Percentiles rank a stretch among this genome's conserved stretches.
Conservation (phyloP, 2,113 vertebrate genomes). For the Chamaetylas fuelleborni region DNA sequence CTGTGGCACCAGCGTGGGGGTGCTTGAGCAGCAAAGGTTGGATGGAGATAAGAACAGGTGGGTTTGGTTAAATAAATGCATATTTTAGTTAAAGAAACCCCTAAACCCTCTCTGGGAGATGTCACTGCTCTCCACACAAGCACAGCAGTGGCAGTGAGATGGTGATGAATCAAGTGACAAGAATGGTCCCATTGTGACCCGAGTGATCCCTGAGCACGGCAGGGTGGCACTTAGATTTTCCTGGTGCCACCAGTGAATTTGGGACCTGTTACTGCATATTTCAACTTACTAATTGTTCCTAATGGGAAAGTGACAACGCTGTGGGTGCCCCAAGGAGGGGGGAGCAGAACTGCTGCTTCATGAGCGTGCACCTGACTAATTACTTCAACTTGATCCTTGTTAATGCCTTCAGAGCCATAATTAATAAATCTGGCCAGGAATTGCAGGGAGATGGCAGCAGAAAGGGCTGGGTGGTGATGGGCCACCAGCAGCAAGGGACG, state of each 20-base stretch:
- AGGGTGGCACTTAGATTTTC: neutral
- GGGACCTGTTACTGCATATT: neutral
- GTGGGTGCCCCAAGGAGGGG: rapidly evolving
- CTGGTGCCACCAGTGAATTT: neutral
- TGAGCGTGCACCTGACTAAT: rapidly evolving
- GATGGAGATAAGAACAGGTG: neutral
- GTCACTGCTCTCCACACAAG: neutral
- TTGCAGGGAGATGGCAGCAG: neutral
- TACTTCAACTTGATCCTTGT: neutral
- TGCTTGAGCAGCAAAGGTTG: neutral
- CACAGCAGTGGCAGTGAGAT: rapidly evolving
- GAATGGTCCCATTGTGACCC: rapidly evolving
- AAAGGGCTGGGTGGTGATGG: too few species aligned
- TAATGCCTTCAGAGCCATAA: neutral
- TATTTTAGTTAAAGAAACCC: neutral
- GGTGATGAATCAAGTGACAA: neutral
- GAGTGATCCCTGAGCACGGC: neutral
- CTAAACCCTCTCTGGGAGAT: neutral
- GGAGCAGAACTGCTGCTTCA: rapidly evolving
- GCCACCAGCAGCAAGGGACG: neutral
- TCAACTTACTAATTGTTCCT: neutral
- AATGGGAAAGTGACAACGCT: rapidly evolving
- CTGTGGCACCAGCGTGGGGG: neutral
- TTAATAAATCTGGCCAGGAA: neutral
- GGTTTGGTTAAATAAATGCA: neutral